These are phyloP conservation scores for Leucophenga varia DNA, from an alignment of 1,140 invertebrate species.

Conservation along the genomic window DNA sequence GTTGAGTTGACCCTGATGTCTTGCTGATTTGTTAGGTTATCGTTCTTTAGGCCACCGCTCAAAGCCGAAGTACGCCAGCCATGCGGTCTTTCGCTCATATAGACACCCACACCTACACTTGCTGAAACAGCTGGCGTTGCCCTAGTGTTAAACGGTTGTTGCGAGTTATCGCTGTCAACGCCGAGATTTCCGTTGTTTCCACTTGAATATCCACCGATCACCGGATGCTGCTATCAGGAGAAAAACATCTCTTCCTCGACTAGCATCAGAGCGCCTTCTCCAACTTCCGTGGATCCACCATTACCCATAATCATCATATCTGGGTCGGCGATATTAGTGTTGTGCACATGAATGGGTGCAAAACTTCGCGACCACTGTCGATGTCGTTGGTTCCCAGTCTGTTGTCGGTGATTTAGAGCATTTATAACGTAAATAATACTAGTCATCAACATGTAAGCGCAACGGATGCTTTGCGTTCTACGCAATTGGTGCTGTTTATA, in stretches of 20 bases:
- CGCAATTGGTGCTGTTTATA: conserved; percentile 30
- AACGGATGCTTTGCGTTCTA: conserved; percentile 62
- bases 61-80: conserved; percentile 46
- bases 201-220: too few species aligned
- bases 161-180: conserved; percentile 1
- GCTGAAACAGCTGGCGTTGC: conserved; percentile 4
- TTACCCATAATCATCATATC: conserved; percentile 12
- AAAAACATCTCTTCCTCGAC: conserved; percentile 51
- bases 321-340: conserved; percentile 8
- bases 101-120: conserved; percentile 28
- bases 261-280: conserved; percentile 29
- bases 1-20: conserved; percentile 1
- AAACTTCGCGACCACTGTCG: conserved; percentile 62
- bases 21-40: conserved; percentile 27
- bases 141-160: neutral
- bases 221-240: conserved; percentile 14
- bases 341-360: conserved; percentile 54
- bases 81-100: conserved; percentile 34
- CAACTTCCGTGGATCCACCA: conserved; percentile 14
- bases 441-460: conserved; percentile 62
- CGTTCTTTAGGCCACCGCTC: conserved; percentile 25
- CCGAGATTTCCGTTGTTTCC: too few species aligned
- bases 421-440: conserved; percentile 60
- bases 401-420: conserved; percentile 59
- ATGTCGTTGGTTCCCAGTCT: conserved; percentile 52